These are phyloP conservation scores for Sebastes hubbsi DNA, from an alignment of 2,797 vertebrate genomes.

Conservation along the genomic window DNA sequence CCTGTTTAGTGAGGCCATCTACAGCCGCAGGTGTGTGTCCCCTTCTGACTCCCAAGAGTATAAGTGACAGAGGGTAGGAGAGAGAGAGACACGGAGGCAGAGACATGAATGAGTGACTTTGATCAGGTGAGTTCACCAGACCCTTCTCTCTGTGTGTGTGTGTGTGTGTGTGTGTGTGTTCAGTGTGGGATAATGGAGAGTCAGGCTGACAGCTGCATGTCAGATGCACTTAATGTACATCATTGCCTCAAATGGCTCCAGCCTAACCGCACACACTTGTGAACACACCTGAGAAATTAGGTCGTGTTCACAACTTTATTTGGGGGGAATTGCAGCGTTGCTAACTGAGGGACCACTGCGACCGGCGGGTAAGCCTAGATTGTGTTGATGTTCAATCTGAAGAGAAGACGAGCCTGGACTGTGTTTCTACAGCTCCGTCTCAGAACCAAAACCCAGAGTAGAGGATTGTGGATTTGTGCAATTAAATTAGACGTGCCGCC, in stretches of 20 bases:
- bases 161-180: neutral
- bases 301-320: slow-evolving; percentile 13
- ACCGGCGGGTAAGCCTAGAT: neutral
- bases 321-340: neutral
- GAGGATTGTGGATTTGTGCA: too few relatives aligned
- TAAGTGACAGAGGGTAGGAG: slow-evolving; percentile 54
- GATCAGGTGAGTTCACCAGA: slow-evolving; percentile 56
- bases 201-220: slow-evolving; percentile 64
- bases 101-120: slow-evolving; percentile 58
- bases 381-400: too few relatives aligned
- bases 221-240: slow-evolving; percentile 63
- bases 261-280: neutral
- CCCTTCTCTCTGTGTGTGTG: neutral
- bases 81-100: neutral
- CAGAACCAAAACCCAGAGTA: too few relatives aligned
- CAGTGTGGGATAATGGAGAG: slow-evolving; percentile 62
- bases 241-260: slow-evolving; percentile 16
- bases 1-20: slow-evolving; percentile 66
- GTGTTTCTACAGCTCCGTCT: too few relatives aligned
- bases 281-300: neutral
- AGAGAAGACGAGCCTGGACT: too few relatives aligned
- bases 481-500: too few relatives aligned
- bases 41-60: slow-evolving; percentile 51
- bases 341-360: neutral
- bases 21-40: slow-evolving; percentile 58